A percentile compares a stretch with the other conserved stretches of the same genome.
These are phyloP conservation scores for Rhopalosiphum maidis DNA, from an alignment of 1,140 invertebrate genomes.

Conservation along the genomic window DNA sequence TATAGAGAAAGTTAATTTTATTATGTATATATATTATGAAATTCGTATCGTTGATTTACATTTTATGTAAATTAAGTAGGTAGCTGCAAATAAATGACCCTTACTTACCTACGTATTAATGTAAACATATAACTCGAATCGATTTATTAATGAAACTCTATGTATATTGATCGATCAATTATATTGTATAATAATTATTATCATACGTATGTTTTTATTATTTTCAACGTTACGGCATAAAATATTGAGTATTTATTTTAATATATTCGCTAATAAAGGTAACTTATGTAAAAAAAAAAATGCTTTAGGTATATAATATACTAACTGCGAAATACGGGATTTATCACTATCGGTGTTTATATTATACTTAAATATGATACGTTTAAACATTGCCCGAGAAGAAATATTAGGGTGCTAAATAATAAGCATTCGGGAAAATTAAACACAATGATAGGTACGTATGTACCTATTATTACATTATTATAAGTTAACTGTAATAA, in stretches of 20 bases:
- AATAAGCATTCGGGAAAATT: background rate
- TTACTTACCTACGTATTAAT: background rate
- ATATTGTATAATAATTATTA: background rate
- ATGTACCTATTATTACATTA: background rate
- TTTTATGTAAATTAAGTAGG: constrained; percentile 40
- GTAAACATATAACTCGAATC: constrained; percentile 8
- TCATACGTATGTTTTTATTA: background rate
- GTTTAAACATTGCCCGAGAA: background rate
- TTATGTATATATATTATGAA: background rate
- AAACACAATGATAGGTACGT: background rate
- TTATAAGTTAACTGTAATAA: background rate
- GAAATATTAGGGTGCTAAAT: background rate
- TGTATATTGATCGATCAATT: constrained; percentile 12
- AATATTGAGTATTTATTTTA: background rate
- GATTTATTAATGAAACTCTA: constrained; percentile 40
- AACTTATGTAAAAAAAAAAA: background rate
- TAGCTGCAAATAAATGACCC: background rate
- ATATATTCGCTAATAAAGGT: constrained; percentile 15
- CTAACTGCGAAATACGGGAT: background rate
- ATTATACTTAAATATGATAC: background rate
- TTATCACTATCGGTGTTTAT: background rate
- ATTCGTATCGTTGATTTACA: constrained; percentile 2
- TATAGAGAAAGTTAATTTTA: background rate
- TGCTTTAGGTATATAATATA: background rate
- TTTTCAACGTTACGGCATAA: background rate